Evolutionary conservation across 2,888 invertebrate species (phyloP).

Genomic region (Adelphocoris suturalis): DNA sequence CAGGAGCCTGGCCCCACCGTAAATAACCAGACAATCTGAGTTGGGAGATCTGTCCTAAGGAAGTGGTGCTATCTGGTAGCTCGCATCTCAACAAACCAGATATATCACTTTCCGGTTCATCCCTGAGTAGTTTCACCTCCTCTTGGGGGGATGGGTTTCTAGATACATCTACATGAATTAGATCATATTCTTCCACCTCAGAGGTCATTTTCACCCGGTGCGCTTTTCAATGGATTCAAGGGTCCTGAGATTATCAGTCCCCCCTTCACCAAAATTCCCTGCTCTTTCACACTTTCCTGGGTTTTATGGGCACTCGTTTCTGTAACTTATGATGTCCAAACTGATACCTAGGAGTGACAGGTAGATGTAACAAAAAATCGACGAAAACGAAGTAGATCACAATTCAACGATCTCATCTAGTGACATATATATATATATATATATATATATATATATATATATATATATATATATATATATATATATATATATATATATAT

Average conservation of each 20-base stretch:
- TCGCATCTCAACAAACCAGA: conserved; percentile 51
- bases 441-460: too few relatives aligned
- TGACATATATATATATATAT: too few relatives aligned
- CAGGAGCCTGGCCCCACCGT: conserved; percentile 47
- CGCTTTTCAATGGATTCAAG: conserved; percentile 39
- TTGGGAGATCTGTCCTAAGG: conserved; percentile 59
- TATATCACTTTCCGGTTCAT: conserved; percentile 59
- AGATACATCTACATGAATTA: conserved; percentile 29
- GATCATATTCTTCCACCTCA: conserved; percentile 47
- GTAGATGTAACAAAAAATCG: too few relatives aligned
- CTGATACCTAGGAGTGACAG: too few relatives aligned
- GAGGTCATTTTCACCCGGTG: background rate
- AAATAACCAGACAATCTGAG: conserved; percentile 63
- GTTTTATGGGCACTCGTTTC: background rate
- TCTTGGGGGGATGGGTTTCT: background rate
- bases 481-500: too few relatives aligned
- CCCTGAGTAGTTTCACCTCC: background rate
- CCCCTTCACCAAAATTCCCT: background rate
- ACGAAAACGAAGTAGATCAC: too few relatives aligned
- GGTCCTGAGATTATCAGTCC: background rate
- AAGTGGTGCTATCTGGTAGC: conserved; percentile 66
- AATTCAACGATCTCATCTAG: too few relatives aligned
- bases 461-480: too few relatives aligned
- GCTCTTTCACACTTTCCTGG: background rate
- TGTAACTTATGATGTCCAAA: too few relatives aligned